These are phyloP conservation scores for Stenchaetothrips biformis DNA, from an alignment of 2,888 invertebrate genomes.

Conservation along the genomic window DNA sequence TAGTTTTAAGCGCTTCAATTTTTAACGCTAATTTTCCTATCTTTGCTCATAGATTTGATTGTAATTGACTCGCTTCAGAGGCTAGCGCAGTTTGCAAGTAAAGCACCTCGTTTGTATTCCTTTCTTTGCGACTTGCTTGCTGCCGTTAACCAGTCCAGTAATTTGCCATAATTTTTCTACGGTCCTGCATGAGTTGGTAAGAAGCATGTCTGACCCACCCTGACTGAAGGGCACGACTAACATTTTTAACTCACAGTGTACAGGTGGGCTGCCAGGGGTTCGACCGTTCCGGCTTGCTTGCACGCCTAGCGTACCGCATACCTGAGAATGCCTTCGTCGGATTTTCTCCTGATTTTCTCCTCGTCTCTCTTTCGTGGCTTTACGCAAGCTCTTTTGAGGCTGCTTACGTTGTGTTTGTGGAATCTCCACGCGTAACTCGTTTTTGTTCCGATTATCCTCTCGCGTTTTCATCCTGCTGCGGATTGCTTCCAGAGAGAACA, in stretches of 20 bases:
- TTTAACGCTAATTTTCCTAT: neutral
- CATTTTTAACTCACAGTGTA: neutral
- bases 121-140: neutral
- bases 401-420: too few relatives aligned
- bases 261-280: neutral
- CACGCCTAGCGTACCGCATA: neutral
- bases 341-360: neutral
- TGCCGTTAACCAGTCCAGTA: neutral
- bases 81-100: slow-evolving; percentile 1
- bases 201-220: neutral
- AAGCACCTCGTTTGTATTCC: neutral
- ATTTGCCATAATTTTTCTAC: neutral
- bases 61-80: neutral
- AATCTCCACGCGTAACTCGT: too few relatives aligned
- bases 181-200: slow-evolving; percentile 3
- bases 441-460: too few relatives aligned
- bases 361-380: neutral
- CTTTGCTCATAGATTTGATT: neutral
- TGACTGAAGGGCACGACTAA: neutral
- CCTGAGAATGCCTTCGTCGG: neutral
- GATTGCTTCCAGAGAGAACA: too few relatives aligned
- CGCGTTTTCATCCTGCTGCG: too few relatives aligned
- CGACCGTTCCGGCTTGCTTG: neutral
- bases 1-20: neutral
- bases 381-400: too few relatives aligned